Conservation (phyloP, 1,140 invertebrate genomes). For the Ectropis grisescens region DNA sequence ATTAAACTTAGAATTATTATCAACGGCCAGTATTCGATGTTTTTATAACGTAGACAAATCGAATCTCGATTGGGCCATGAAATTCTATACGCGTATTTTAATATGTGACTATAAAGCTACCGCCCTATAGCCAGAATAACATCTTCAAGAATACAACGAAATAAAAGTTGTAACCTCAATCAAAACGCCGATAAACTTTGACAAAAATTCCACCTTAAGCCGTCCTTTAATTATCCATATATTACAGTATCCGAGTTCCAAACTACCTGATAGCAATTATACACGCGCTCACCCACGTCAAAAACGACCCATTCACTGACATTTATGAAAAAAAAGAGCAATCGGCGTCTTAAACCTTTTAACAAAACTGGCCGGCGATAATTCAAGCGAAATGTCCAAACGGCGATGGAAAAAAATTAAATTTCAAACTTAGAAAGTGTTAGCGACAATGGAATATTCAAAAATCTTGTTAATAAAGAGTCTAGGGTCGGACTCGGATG, state of each 20-base stretch:
- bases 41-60: constrained; percentile 59
- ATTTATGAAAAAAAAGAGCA: constrained; percentile 51
- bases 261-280: constrained; percentile 64
- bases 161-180: constrained; percentile 56
- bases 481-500: constrained; percentile 37
- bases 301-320: constrained; percentile 44
- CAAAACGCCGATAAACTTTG: constrained; percentile 64
- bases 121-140: constrained; percentile 27
- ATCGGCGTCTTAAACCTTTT: constrained; percentile 52
- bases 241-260: constrained; percentile 42
- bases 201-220: constrained; percentile 64
- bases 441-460: constrained; percentile 63
- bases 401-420: constrained; percentile 37
- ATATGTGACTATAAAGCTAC: constrained; percentile 51
- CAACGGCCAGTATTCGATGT: constrained; percentile 13
- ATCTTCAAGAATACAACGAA: constrained; percentile 29
- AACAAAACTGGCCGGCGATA: constrained; percentile 62
- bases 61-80: constrained; percentile 25
- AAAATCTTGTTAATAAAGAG: constrained; percentile 67
- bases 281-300: constrained; percentile 64
- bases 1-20: no score
- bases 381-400: constrained; percentile 68
- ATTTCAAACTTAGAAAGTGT: constrained; percentile 62
- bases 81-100: constrained; percentile 42
- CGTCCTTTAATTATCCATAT: constrained; percentile 65